Conservation (phyloP, 1,140 invertebrate genomes). For the Grapholita molesta region DNA sequence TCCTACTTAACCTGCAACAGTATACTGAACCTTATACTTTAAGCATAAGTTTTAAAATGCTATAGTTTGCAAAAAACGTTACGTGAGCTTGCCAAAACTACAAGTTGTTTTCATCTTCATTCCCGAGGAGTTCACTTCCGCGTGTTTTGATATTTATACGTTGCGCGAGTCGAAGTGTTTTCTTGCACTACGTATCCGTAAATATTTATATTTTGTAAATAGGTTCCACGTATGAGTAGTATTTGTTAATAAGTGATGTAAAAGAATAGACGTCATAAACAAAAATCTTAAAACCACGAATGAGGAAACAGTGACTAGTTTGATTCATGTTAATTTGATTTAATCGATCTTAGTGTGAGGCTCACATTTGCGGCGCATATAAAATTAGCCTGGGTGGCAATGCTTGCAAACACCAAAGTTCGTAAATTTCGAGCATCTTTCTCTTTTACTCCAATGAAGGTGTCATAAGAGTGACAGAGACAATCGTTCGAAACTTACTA, state of each 20-base stretch:
- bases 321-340: too few species aligned
- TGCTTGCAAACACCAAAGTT: too few species aligned
- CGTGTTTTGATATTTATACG: neutral
- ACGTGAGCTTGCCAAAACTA: neutral
- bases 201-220: neutral
- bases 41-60: neutral
- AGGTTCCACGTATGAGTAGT: neutral
- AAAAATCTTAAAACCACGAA: too few species aligned
- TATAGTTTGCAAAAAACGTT: neutral
- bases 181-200: neutral
- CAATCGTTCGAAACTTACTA: too few species aligned
- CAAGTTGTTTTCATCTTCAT: neutral
- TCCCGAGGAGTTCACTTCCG: neutral
- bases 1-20: neutral
- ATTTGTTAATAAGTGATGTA: neutral
- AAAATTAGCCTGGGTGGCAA: too few species aligned
- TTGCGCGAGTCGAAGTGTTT: neutral
- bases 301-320: too few species aligned
- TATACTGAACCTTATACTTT: neutral
- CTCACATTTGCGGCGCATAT: too few species aligned
- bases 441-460: too few species aligned
- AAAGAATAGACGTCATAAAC: neutral
- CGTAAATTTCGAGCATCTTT: too few species aligned
- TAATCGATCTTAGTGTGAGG: too few species aligned
- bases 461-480: too few species aligned